Base-by-base conservation (phyloP, 1,140 invertebrate species). In the Eupristina koningsbergeri region DNA sequence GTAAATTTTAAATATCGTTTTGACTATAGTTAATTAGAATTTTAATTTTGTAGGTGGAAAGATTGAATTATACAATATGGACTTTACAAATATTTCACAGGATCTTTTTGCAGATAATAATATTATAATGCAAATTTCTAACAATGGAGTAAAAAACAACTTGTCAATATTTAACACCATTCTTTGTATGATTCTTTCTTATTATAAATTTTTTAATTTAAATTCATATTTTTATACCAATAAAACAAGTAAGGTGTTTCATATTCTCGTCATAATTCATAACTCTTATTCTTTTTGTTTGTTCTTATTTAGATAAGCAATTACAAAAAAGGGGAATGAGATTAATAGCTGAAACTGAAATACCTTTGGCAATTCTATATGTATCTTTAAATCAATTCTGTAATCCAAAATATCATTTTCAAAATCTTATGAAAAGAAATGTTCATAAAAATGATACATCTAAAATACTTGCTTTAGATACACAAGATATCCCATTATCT, bases 351-450 rank as follows among this genome's bases (percentile, higher is more conserved):
- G 83, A 80, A 80, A 76, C 77, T 67, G 83, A 84, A 67, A 80
- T 84, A 53, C 77, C 78, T 9, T 69, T 84, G 50, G 83, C 83
- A 50, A 64, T 84, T 26, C 0, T 80, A 13, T 76, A 80, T 67
- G 77, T 58, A 15, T 80, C 77, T 31, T 17, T 80, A 53, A 7
- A 67, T 26, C 69, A 80, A 9, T 84, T 80, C 41, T 84, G 83
- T 45, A 84, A 84, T 75, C 83, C 83, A 26, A 80, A 84, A 41
- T 84, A 67, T 84, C 22, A 80, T 34, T 84, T 84, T 76, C 75
- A 76, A 45, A 39, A 84, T 34, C 69, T 84, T 7, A 64, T 84
- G 7, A 53, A 67, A 53, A 80, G 78, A 80, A 84, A 80, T 58
- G 69, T 11, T 76, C 34, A 34, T 39, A 31, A 34, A 36, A 58